Base-by-base conservation (phyloP, 2,113 vertebrate genomes). In the Abramis brama region DNA sequence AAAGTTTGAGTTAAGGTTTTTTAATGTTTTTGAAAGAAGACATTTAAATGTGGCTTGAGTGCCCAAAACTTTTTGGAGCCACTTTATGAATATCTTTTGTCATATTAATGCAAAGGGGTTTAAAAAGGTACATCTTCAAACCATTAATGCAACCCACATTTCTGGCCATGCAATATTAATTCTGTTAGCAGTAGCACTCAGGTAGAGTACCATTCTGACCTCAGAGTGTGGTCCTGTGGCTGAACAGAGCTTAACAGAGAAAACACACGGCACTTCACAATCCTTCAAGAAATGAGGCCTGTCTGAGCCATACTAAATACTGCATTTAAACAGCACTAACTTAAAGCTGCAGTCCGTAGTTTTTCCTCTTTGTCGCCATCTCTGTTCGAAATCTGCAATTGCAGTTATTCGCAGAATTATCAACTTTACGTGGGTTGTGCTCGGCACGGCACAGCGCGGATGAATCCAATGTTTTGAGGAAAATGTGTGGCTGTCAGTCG, bases 121-220 rank as follows among this genome's bases (percentile, higher is more conserved):
- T 23, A 21, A 71, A 71, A 71, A 23, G 2, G 19, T 33, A 23
- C 33, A 23, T 36, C 4, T 71, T 71, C 66, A 71, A 71, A 71
- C 33, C 9, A 71, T 71, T 71, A 71, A 71, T 11, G 19, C 33
- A 71, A 36, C 8, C 19, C 33, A 39, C 17, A 71, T 71, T 39
- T 39, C 68, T 71, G 33, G 33, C 2, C 68, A 71, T 84, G 86
- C 77, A 45, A 76, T 84, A 83, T 82, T 73, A 60, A 64, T 84
- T 66, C 25, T 73, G 64, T 84, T 86, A 86, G 78, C 78, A 45
- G 82, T 86, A 86, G 78, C 74, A 45, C 68, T 83, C n/a, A 59
- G 57, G 23, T 59, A 78, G 60, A 57, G 68, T 89, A 86, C 62
- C 64, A 45, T 75, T 82, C 79, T 85, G 85, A 82, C 70, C 36